Conservation (phyloP, 2,113 vertebrate genomes). For the Hucho hucho region DNA sequence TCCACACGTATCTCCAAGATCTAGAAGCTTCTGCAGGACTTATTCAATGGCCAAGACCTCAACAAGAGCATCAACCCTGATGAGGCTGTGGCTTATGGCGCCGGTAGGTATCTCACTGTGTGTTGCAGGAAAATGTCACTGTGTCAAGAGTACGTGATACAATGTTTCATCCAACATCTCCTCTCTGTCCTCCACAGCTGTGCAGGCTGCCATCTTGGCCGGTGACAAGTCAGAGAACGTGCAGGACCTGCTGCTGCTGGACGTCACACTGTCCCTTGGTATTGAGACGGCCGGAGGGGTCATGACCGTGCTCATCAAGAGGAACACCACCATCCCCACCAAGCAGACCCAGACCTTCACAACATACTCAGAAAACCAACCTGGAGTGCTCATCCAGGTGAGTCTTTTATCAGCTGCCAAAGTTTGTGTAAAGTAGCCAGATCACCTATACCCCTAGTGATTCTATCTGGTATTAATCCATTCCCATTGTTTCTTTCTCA, state of each 20-base stretch:
- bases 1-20: conserved; percentile 92
- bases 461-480: background rate
- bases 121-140: background rate
- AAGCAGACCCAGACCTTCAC: conserved; percentile 93
- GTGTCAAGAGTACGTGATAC: background rate
- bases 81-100: conserved; percentile 89
- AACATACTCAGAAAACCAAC: conserved; percentile 91
- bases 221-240: conserved; percentile 94
- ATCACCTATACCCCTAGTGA: too few relatives aligned
- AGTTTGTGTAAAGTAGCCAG: too few relatives aligned
- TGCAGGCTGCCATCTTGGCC: conserved; percentile 88
- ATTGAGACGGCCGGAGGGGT: conserved; percentile 89
- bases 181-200: conserved; percentile 66
- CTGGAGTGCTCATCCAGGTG: conserved; percentile 87
- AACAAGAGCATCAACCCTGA: conserved; percentile 94
- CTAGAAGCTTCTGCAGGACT: conserved; percentile 87
- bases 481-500: conserved; percentile 27
- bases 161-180: background rate
- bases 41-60: conserved; percentile 87
- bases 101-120: conserved; percentile 61
- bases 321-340: conserved; percentile 91
- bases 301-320: conserved; percentile 90
- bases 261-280: conserved; percentile 87
- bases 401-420: conserved; percentile 19
- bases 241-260: conserved; percentile 86